Percentiles rank a stretch among this genome's conserved stretches.
Evolutionary conservation across 2,113 vertebrate genomes (phyloP).

Genomic region (Xiphophorus couchianus): DNA sequence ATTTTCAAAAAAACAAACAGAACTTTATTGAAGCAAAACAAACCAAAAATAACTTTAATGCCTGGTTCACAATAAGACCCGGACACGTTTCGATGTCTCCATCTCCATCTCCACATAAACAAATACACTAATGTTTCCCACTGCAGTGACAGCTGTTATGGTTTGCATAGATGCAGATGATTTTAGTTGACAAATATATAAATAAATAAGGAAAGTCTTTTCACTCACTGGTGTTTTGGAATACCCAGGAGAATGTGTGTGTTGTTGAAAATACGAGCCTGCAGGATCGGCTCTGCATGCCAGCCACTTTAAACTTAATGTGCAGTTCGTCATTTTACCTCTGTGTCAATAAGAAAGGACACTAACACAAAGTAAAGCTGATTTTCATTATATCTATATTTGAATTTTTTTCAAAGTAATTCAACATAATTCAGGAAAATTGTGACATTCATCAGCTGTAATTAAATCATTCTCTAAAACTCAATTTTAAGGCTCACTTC

Average conservation of each 20-base stretch:
- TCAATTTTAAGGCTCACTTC: background rate
- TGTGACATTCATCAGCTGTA: background rate
- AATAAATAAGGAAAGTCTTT: conserved; percentile 11
- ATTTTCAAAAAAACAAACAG: background rate
- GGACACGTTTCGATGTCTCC: background rate
- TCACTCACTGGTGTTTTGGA: conserved; percentile 30
- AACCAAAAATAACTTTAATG: background rate
- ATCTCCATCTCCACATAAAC: background rate
- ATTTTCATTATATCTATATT: background rate
- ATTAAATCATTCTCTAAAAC: background rate
- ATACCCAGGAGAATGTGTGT: background rate
- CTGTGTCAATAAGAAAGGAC: background rate
- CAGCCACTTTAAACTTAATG: background rate
- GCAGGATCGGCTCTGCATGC: background rate
- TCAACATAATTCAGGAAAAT: background rate
- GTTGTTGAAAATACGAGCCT: conserved; percentile 1
- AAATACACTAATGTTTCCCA: background rate
- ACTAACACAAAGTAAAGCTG: background rate
- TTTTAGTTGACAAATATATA: conserved; percentile 15
- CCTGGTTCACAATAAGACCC: background rate
- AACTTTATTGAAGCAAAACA: background rate
- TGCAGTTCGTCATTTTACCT: background rate
- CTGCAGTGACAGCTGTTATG: background rate
- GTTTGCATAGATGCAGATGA: conserved; percentile 22
- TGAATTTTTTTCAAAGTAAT: background rate